Conservation (phyloP, 2,888 invertebrate species). For the Allolobophora icterica region DNA sequence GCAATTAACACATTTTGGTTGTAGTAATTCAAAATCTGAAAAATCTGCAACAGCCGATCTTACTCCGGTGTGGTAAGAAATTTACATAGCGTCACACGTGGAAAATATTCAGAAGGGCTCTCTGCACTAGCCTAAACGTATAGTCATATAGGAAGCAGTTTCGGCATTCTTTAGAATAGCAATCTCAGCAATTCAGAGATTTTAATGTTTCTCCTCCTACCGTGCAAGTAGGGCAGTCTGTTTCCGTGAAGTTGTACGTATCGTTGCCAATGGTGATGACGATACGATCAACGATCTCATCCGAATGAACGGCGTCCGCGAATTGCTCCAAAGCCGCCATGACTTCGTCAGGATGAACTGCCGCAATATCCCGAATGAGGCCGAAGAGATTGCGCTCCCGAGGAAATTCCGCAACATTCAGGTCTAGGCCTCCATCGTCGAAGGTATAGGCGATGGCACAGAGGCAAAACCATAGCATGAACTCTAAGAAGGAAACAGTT, state of each 20-base stretch:
- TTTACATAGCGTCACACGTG: no score
- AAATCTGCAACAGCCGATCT: no score
- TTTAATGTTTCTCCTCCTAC: no score
- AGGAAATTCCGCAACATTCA: background rate
- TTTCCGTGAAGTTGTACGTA: background rate
- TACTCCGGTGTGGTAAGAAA: no score
- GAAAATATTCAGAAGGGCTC: no score
- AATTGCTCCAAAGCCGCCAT: background rate
- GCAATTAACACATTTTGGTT: no score
- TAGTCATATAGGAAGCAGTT: no score
- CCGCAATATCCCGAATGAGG: background rate
- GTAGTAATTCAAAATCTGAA: no score
- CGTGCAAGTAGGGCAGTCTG: conserved; percentile 21
- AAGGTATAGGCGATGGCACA: background rate
- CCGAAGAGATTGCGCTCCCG: background rate
- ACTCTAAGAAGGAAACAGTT: background rate
- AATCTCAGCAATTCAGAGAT: no score
- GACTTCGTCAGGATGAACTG: background rate
- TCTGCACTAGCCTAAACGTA: no score
- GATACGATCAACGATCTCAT: background rate
- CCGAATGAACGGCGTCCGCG: background rate
- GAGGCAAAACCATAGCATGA: background rate
- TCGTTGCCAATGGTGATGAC: conserved; percentile 33
- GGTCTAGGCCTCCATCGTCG: background rate
- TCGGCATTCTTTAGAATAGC: no score